A percentile compares a stretch with the other conserved stretches of the same genome.
phyloP scores from a whole-genome alignment of 1,140 invertebrate genomes.

The Drosophila triauraria region DNA sequence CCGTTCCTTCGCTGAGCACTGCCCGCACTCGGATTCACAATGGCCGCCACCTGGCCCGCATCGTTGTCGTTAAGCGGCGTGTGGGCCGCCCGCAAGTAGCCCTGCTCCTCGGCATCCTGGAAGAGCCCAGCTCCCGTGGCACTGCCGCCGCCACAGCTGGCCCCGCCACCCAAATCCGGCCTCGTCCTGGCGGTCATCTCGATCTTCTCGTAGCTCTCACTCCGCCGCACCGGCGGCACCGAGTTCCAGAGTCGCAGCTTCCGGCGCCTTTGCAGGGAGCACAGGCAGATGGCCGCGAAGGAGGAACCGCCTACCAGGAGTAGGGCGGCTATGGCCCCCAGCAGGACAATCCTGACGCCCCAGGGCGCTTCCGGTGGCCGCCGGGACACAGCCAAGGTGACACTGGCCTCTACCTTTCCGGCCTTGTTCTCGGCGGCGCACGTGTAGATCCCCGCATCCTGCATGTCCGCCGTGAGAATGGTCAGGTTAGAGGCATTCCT shows the following conservation, averaged over 20 bases:
- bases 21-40: constrained; percentile 81
- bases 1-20: constrained; percentile 86
- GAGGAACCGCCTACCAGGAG: constrained; percentile 87
- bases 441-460: constrained; percentile 90
- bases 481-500: constrained; percentile 89
- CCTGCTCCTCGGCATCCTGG: constrained; percentile 68
- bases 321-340: constrained; percentile 87
- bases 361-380: constrained; percentile 85
- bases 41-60: constrained; percentile 56
- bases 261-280: constrained; percentile 85
- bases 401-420: constrained; percentile 89
- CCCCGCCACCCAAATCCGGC: constrained; percentile 84
- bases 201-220: constrained; percentile 91
- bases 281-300: constrained; percentile 88
- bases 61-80: constrained; percentile 64
- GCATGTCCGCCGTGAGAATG: constrained; percentile 88
- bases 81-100: constrained; percentile 67
- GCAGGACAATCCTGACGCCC: constrained; percentile 86
- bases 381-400: constrained; percentile 89
- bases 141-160: constrained; percentile 84
- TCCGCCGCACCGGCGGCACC: constrained; percentile 83
- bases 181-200: constrained; percentile 87
- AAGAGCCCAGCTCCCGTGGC: constrained; percentile 68
- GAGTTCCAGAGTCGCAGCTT: constrained; percentile 83
- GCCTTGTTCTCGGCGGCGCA: constrained; percentile 92